A percentile compares a stretch with the other conserved stretches of the same genome.
These are phyloP conservation scores for Alviniconcha marisindica DNA, from an alignment of 1,140 invertebrate species.

Conservation along the genomic window DNA sequence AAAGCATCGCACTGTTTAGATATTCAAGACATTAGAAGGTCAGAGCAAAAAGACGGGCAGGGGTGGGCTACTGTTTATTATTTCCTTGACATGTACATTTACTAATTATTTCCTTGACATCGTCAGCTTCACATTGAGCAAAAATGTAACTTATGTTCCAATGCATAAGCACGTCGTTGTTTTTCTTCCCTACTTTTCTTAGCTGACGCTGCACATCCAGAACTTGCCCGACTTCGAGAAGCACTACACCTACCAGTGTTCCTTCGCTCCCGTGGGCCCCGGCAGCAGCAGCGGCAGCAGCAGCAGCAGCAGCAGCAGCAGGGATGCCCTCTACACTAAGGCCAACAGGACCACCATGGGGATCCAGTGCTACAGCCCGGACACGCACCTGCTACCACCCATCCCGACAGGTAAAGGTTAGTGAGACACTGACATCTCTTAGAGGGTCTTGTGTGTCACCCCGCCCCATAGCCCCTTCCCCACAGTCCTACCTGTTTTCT, in stretches of 20 bases:
- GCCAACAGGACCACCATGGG: conserved; percentile 34
- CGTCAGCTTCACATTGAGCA: no score
- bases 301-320: background rate
- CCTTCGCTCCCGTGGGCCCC: conserved; percentile 5
- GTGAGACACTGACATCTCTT: conserved; percentile 7
- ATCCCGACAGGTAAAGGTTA: conserved; percentile 91
- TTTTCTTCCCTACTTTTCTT: conserved; percentile 13
- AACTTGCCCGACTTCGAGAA: conserved; percentile 54
- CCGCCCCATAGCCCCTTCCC: no score
- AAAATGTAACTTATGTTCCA: no score
- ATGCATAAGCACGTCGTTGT: background rate
- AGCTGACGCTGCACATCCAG: conserved; percentile 58
- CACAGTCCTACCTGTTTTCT: no score
- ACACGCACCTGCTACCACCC: conserved; percentile 90
- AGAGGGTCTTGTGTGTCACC: background rate
- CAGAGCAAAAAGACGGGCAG: no score
- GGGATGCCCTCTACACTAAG: background rate
- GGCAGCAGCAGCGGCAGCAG: background rate
- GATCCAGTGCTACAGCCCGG: conserved; percentile 89
- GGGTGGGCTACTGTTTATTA: background rate
- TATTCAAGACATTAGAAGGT: no score
- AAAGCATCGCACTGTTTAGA: no score
- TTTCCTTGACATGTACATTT: background rate
- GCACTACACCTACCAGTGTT: conserved; percentile 27
- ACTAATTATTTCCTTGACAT: background rate